Evolutionary conservation across 2,113 vertebrate species (phyloP).

Genomic region (Dromiciops gliroides): DNA sequence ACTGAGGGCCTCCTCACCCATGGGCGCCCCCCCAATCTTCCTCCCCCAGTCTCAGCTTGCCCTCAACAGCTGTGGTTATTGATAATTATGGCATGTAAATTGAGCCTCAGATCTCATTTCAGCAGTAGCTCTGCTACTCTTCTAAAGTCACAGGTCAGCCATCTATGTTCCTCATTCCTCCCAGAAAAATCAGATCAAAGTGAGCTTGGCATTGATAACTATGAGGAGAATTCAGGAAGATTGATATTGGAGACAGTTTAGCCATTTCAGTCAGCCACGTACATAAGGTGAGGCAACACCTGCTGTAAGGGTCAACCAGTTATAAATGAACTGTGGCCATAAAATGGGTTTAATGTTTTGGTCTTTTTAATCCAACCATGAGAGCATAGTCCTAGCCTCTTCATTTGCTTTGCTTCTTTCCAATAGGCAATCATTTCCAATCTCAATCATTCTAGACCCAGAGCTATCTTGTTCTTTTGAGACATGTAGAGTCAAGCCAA

Average conservation of each 20-base stretch:
- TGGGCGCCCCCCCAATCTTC: too few relatives aligned
- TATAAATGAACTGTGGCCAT: background rate
- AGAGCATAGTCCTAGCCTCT: background rate
- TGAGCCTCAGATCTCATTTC: background rate
- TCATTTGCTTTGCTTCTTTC: background rate
- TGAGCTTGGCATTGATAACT: constrained; percentile 3
- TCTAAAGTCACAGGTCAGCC: background rate
- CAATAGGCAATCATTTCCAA: constrained; percentile 7
- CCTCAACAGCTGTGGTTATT: background rate
- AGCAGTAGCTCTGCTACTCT: background rate
- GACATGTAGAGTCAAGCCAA: background rate
- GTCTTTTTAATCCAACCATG: background rate
- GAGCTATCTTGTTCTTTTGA: background rate
- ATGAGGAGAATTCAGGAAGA: constrained; percentile 8
- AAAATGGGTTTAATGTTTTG: background rate
- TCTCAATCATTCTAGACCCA: background rate
- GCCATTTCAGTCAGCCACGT: background rate
- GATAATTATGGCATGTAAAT: background rate
- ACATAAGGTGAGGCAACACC: background rate
- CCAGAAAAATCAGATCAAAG: background rate
- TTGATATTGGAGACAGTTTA: background rate
- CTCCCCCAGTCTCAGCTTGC: background rate
- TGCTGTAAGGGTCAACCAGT: background rate
- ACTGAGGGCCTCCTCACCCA: background rate
- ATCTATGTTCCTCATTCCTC: background rate